phyloP scores from a whole-genome alignment of 2,113 vertebrate genomes.

The Phalacrocorax brasilianus region DNA sequence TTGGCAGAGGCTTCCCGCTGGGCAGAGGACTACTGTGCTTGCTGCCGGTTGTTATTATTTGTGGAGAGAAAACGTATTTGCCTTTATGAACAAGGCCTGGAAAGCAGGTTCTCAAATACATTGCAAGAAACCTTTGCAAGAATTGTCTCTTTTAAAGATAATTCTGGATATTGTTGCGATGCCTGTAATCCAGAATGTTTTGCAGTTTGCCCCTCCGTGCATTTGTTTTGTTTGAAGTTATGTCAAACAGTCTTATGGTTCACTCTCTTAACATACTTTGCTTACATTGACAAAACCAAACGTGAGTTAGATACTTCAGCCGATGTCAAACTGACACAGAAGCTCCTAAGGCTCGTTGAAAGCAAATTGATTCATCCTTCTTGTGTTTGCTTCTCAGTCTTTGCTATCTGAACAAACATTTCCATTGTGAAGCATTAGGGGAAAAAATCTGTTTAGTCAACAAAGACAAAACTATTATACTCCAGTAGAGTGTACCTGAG shows the following conservation, averaged over 20 bases:
- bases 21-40: fast-evolving
- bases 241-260: fast-evolving
- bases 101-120: background rate
- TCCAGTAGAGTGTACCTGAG: background rate
- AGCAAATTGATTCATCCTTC: background rate
- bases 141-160: background rate
- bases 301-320: background rate
- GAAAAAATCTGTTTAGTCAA: background rate
- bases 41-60: background rate
- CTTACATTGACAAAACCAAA: fast-evolving
- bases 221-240: background rate
- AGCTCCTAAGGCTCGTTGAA: fast-evolving
- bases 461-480: background rate
- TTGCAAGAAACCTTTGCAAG: background rate
- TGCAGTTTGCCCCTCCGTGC: background rate
- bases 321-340: fast-evolving
- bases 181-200: background rate
- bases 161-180: background rate
- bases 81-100: background rate
- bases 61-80: fast-evolving
- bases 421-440: background rate
- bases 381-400: background rate
- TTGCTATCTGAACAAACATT: background rate
- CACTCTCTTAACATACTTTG: fast-evolving
- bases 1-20: background rate